Base-by-base conservation (phyloP, 2,888 invertebrate genomes). In the Trichopria drosophilae region DNA sequence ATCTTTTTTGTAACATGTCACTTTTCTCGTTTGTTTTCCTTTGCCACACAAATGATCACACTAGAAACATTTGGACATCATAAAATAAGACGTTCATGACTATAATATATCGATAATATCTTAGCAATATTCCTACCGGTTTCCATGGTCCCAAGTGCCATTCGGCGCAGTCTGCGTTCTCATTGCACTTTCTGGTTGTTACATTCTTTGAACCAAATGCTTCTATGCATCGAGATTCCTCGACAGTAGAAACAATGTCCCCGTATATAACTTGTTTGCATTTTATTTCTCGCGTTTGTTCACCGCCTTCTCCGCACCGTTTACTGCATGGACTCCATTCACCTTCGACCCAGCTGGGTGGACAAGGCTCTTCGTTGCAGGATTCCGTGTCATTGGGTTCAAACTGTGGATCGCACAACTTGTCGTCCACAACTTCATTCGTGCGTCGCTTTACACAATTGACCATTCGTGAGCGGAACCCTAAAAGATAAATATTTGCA, bases 131-230 rank as follows among this genome's bases (percentile, higher is more conserved):
- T 50, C 83, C 80, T 77, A 93, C 93, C 61, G 92, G 88, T 71
- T 86, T 87, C 97, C 97, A 98, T 4, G 89, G 88, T 44, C 89
- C 93, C 19, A 84, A 79, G 68, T 90, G 89, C 89, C 93, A 97
- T 41, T 82, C 81, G 0, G 96, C 93, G 69, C 95, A 95, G 19
- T 84, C 82, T 20, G 84, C 80, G 51, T 87, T 85, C 44, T 82
- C 81, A 72, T 90, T 91, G 74, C 95, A 95, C 44, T 82, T 80
- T 66, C 87, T 83, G 50, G 80, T 80, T 9, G 82, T 79, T 4
- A 81, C 78, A 0, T 90, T 92, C 66, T 87, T 88, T 1, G 84
- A 82, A 1, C 87, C 88, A 2, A 82, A 77, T 13, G 78, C 76
- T 34, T 84, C 80, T 29, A 83, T 77, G 69, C 94, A 95, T 55